Evolutionary conservation across 2,888 invertebrate genomes (phyloP).

Genomic region (Melanostoma mellinum): DNA sequence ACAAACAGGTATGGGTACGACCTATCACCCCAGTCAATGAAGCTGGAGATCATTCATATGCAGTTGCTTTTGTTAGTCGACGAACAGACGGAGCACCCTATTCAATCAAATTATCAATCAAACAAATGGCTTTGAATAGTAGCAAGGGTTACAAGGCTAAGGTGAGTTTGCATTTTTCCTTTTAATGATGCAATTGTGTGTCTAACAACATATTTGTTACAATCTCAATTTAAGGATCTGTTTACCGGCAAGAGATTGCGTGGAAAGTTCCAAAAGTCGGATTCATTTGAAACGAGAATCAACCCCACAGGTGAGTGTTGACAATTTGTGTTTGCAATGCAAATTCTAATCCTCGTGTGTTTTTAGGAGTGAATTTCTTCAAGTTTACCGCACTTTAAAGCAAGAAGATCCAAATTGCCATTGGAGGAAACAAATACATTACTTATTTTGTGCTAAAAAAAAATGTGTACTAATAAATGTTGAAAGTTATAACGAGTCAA

Average conservation of each 20-base stretch:
- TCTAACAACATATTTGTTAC: conserved; percentile 1
- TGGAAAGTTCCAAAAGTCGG: conserved; percentile 36
- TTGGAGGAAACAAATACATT: neutral
- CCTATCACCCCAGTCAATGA: conserved; percentile 80
- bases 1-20: conserved; percentile 81
- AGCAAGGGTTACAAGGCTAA: conserved; percentile 78
- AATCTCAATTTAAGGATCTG: conserved; percentile 57
- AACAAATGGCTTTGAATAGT: conserved; percentile 79
- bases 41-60: conserved; percentile 81
- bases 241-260: conserved; percentile 29
- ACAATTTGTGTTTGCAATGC: neutral
- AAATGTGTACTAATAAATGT: too few relatives aligned
- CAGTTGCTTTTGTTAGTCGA: conserved; percentile 82
- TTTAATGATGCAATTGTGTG: neutral
- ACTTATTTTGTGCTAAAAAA: conserved; percentile 4
- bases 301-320: conserved; percentile 74
- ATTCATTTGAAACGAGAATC: conserved; percentile 73
- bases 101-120: conserved; percentile 76
- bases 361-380: conserved; percentile 75
- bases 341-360: neutral
- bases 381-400: conserved; percentile 74
- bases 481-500: too few relatives aligned
- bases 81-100: conserved; percentile 82
- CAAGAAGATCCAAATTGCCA: conserved; percentile 1
- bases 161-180: conserved; percentile 73